phyloP scores from a whole-genome alignment of 2,888 invertebrate genomes.

The Rhogogaster chlorosoma region DNA sequence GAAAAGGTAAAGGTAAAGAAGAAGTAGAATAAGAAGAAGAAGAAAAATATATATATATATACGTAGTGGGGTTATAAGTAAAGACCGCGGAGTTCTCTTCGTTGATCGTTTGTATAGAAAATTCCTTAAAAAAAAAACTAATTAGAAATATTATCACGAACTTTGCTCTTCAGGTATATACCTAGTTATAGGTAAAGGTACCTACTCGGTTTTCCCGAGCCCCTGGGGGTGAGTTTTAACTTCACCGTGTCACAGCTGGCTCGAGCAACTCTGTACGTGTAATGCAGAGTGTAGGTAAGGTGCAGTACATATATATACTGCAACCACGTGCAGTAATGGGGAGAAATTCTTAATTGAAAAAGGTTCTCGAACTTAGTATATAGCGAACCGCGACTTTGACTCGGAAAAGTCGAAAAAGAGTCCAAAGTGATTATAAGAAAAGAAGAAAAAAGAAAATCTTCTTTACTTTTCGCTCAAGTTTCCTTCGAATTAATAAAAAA shows the following conservation, averaged over 20 bases:
- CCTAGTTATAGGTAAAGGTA: background rate
- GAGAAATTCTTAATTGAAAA: conserved; percentile 74
- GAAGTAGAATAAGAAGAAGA: background rate
- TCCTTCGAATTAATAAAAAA: background rate
- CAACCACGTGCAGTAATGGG: conserved; percentile 57
- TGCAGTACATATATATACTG: background rate
- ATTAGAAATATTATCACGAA: conserved; percentile 28
- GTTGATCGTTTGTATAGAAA: background rate
- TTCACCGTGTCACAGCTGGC: background rate
- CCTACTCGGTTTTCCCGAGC: background rate
- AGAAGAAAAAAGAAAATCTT: background rate
- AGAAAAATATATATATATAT: background rate
- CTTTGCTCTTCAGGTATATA: background rate
- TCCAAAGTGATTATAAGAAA: background rate
- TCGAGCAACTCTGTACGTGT: background rate
- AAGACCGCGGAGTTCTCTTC: too few relatives aligned
- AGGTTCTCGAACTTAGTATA: conserved; percentile 63
- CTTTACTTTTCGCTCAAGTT: background rate
- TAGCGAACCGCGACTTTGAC: conserved; percentile 62
- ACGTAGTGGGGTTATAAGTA: background rate
- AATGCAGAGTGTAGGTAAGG: background rate
- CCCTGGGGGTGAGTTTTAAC: conserved; percentile 7
- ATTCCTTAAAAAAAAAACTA: background rate
- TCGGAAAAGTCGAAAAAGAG: background rate
- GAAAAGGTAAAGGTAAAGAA: background rate